A percentile compares a stretch with the other conserved stretches of the same genome.
These are phyloP conservation scores for Neostethus bicornis DNA, from an alignment of 2,797 vertebrate species.

Conservation along the genomic window DNA sequence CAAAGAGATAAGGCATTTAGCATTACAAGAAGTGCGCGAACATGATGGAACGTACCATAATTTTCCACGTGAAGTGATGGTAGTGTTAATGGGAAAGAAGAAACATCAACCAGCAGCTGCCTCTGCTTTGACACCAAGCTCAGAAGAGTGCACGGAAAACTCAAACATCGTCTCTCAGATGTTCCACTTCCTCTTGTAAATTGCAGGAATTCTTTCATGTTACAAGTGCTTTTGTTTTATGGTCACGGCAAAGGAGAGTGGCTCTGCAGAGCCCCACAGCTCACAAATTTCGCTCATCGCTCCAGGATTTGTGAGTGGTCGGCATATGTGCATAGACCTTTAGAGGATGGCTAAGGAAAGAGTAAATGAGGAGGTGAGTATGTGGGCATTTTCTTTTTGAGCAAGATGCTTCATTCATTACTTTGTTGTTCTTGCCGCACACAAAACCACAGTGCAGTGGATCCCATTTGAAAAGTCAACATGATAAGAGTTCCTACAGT, in stretches of 20 bases:
- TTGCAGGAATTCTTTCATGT: slow-evolving; percentile 88
- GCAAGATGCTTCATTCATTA: slow-evolving; percentile 67
- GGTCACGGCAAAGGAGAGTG: slow-evolving; percentile 69
- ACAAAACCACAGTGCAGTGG: slow-evolving; percentile 71
- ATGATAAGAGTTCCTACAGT: slow-evolving; percentile 77
- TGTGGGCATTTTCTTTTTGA: slow-evolving; percentile 72
- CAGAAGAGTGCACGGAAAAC: slow-evolving; percentile 76
- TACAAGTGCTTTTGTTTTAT: slow-evolving; percentile 85
- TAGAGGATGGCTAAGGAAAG: slow-evolving; percentile 50
- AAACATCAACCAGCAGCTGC: slow-evolving; percentile 35
- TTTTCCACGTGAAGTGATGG: slow-evolving; percentile 23
- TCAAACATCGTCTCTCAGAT: slow-evolving; percentile 83
- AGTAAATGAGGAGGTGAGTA: slow-evolving; percentile 59
- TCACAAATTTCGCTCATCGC: slow-evolving; percentile 62
- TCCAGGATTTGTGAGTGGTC: slow-evolving; percentile 38
- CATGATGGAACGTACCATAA: slow-evolving; percentile 26
- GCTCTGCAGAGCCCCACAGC: slow-evolving; percentile 65
- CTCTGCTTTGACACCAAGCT: slow-evolving; percentile 69
- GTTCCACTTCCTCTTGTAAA: slow-evolving; percentile 87
- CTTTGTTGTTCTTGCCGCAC: slow-evolving; percentile 80
- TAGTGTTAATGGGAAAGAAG: slow-evolving; percentile 9
- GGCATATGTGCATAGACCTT: slow-evolving; percentile 35
- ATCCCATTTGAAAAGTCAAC: slow-evolving; percentile 75
- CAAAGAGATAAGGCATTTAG: slow-evolving; percentile 56
- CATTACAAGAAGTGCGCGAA: slow-evolving; percentile 36